Conservation (phyloP, 2,888 invertebrate genomes). For the Nemapogon koenigi region DNA sequence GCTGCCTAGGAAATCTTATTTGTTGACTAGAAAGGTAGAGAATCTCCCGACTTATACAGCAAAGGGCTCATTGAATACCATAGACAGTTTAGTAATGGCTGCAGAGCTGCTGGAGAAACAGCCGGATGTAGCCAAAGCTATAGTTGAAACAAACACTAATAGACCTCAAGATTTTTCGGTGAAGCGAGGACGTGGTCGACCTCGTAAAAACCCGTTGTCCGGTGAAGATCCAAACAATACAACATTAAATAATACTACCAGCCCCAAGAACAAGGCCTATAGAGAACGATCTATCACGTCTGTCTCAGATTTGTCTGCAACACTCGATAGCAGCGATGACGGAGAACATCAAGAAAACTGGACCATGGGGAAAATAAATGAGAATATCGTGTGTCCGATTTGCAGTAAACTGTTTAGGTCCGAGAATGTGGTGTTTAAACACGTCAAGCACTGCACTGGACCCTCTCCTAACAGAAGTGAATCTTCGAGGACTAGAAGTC, state of each 20-base stretch:
- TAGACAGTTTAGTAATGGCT: conserved; percentile 53
- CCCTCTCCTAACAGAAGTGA: conserved; percentile 52
- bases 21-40: too few species aligned
- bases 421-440: conserved; percentile 58
- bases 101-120: conserved; percentile 52
- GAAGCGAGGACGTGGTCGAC: conserved; percentile 52
- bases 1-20: conserved; percentile 47
- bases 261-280: conserved; percentile 45
- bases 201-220: conserved; percentile 44
- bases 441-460: conserved; percentile 58
- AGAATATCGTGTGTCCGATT: conserved; percentile 57
- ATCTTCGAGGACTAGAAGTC: neutral
- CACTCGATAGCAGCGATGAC: conserved; percentile 27
- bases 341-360: conserved; percentile 47
- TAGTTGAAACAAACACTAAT: conserved; percentile 11
- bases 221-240: conserved; percentile 22
- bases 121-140: conserved; percentile 28
- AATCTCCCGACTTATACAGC: too few species aligned
- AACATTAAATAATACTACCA: conserved; percentile 24
- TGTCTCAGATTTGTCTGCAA: too few species aligned
- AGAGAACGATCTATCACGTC: conserved; percentile 37
- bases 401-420: conserved; percentile 55
- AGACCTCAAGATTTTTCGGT: conserved; percentile 33
- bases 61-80: conserved; percentile 26
- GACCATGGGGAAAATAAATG: conserved; percentile 62